Conservation (phyloP, 2,113 vertebrate species). For the Aix galericulata region DNA sequence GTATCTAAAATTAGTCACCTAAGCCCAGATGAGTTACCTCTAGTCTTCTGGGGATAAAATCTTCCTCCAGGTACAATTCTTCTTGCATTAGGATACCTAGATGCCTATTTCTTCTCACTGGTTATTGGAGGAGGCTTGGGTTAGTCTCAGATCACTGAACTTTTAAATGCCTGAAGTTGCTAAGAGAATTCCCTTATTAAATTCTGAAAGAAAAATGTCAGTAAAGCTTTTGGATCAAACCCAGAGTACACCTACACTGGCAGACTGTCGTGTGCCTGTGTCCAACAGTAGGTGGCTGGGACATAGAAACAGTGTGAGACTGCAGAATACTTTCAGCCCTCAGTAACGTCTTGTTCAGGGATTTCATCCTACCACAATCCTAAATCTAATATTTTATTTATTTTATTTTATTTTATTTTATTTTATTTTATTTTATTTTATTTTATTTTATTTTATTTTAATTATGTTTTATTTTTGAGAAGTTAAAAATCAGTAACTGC, state of each 20-base stretch:
- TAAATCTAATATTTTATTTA: neutral
- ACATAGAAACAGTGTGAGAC: neutral
- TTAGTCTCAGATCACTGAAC: neutral
- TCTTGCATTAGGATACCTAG: neutral
- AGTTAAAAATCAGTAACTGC: neutral
- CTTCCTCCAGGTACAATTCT: neutral
- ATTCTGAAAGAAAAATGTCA: neutral
- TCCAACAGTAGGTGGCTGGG: neutral
- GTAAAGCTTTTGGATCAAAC: neutral
- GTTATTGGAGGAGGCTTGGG: neutral
- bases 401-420: no score
- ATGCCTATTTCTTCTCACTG: neutral
- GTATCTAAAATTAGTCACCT: neutral
- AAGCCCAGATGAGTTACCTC: neutral
- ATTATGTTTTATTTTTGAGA: neutral
- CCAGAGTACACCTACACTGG: neutral
- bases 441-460: no score
- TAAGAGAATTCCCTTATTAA: neutral
- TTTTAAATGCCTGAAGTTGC: neutral
- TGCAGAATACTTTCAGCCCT: neutral
- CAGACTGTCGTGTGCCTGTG: fast-evolving
- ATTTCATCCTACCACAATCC: neutral
- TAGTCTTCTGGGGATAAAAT: neutral
- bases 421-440: no score
- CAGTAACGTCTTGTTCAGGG: neutral